Evolutionary conservation across 2,797 vertebrate species (phyloP).

Genomic region (Lophius americanus): DNA sequence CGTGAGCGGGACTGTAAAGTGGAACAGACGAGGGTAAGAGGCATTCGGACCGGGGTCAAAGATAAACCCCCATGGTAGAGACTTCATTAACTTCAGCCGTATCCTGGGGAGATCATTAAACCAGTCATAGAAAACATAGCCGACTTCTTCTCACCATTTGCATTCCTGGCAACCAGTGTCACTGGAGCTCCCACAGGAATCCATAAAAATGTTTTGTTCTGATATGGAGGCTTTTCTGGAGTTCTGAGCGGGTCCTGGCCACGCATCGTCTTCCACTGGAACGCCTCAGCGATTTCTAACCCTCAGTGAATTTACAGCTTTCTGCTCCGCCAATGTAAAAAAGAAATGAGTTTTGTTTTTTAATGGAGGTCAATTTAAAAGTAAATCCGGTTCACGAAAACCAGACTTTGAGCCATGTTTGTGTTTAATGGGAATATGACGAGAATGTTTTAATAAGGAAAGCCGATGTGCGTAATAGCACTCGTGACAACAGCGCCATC

Average conservation of each 20-base stretch:
- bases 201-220: constrained; percentile 31
- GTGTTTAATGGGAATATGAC: too few species aligned
- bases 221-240: constrained; percentile 33
- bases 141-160: constrained; percentile 38
- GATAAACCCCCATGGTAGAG: constrained; percentile 68
- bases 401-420: too few species aligned
- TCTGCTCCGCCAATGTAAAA: not conserved
- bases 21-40: constrained; percentile 65
- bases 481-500: not conserved
- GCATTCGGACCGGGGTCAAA: constrained; percentile 68
- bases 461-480: too few species aligned
- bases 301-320: constrained; percentile 3
- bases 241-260: constrained; percentile 9
- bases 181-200: constrained; percentile 49
- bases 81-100: constrained; percentile 75
- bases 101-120: constrained; percentile 77
- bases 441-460: too few species aligned
- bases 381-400: too few species aligned
- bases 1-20: constrained; percentile 71
- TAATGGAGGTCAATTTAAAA: too few species aligned
- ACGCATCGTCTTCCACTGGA: not conserved
- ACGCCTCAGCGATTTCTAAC: constrained; percentile 4
- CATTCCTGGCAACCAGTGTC: constrained; percentile 51
- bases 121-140: constrained; percentile 55
- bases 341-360: too few species aligned